Evolutionary conservation across 2,888 invertebrate species (phyloP).

Genomic region (Ecliptopera silaceata): DNA sequence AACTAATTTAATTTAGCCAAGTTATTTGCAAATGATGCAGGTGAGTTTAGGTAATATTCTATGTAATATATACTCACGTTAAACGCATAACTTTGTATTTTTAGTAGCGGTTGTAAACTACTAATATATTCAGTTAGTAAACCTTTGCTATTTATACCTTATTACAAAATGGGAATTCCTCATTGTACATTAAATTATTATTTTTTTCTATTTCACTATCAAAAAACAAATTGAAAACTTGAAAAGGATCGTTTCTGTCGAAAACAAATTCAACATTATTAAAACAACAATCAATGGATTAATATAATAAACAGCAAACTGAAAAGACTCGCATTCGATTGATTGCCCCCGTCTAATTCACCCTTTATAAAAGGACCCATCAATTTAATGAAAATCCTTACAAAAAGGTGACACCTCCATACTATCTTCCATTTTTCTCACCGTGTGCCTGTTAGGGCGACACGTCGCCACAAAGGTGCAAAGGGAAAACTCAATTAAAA

Average conservation of each 20-base stretch:
- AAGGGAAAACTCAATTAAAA: conserved; percentile 74
- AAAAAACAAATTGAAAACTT: too few species aligned
- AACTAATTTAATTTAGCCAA: conserved; percentile 14
- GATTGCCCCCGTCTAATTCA: conserved; percentile 2
- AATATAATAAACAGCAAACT: neutral
- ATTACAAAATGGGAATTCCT: too few species aligned
- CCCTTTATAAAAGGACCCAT: conserved; percentile 11
- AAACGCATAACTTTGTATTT: neutral
- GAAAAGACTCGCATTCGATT: neutral
- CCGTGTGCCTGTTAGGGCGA: conserved; percentile 46
- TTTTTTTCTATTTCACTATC: too few species aligned
- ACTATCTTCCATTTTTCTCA: conserved; percentile 36
- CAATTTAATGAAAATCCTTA: conserved; percentile 21
- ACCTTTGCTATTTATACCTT: too few species aligned
- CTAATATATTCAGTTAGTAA: too few species aligned
- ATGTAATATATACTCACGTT: neutral
- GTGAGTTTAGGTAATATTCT: conserved; percentile 2
- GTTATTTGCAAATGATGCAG: conserved; percentile 10
- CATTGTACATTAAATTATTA: too few species aligned
- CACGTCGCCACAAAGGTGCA: conserved; percentile 65
- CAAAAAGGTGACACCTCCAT: conserved; percentile 38
- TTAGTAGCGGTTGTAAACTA: neutral
- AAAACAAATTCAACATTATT: too few species aligned
- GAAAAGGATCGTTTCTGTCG: too few species aligned
- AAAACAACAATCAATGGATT: too few species aligned